Base-by-base conservation (phyloP, 2,888 invertebrate genomes). In the Trachelus stipa region DNA sequence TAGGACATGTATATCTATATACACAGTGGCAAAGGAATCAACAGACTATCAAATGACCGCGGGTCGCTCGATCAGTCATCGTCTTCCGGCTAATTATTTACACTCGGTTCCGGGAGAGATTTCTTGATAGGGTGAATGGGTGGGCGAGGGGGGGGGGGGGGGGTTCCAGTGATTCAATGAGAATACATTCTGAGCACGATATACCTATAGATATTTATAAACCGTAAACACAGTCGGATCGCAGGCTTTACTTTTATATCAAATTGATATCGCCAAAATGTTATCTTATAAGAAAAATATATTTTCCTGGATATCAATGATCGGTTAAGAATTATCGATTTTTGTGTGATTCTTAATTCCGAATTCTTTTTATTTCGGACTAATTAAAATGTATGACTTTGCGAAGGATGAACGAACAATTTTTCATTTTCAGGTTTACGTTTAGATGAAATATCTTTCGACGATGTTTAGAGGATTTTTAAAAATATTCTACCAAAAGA, bases 71-170 rank as follows among this genome's bases (percentile, higher is more conserved):
- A 77, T 77, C 77, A 69, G 74, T 77, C 77, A 77, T 77, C 74
- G 74, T 77, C 77, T 75, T 77, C 68, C 69, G 77, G 74, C 34
- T 77, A 77, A 77, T 77, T 77, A 77, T 77, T 77, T 77, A 77
- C 77, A 74, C 68, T 71, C 74, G 71, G 74, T 74, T 77, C 77
- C 74, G 74, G 77, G 77, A 77, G 77, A 77, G 77, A 77, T 77
- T 77, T 69, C 69, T 74, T 33, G 33, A 23, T 73, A 73, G 33
- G n/a, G 33, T 30, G 31, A 73, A 30, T 23, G 11, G 68, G 15
- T n/a, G 34, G 9, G 23, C 33, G 56, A 4, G 11, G 12, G 3
- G 40, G 9, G 23, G 56, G 56, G 4, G 11, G 12, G 3, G 40
- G 40, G 40, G 1, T 1, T 56, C 56, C 23, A 56, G 23, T 56